These are phyloP conservation scores for Yoshiicerus persimilis DNA, from an alignment of 1,140 invertebrate genomes.

Conservation along the genomic window DNA sequence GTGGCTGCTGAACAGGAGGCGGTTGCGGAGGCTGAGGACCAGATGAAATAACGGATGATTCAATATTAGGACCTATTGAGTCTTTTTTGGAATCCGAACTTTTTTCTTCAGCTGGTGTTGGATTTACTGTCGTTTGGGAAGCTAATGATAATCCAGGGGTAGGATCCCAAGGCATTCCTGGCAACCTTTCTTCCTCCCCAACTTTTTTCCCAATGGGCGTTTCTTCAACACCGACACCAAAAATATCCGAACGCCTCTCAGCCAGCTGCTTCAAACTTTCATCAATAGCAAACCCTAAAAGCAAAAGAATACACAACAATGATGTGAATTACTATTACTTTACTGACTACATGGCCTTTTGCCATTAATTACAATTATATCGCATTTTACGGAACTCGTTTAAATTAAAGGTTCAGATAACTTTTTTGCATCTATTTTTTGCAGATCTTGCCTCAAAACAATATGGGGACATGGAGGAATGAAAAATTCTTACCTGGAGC, in stretches of 20 bases:
- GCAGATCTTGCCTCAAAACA: too few relatives aligned
- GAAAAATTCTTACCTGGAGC: slow-evolving; percentile 64
- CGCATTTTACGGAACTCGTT: too few relatives aligned
- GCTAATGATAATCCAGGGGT: slow-evolving; percentile 13
- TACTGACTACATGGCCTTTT: background rate
- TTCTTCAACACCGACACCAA: slow-evolving; percentile 97
- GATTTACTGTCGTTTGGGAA: slow-evolving; percentile 16
- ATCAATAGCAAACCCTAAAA: slow-evolving; percentile 80
- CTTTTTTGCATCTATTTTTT: too few relatives aligned
- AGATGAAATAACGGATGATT: background rate
- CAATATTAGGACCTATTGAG: slow-evolving; percentile 40
- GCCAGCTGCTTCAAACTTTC: slow-evolving; percentile 93
- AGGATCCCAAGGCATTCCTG: slow-evolving; percentile 56
- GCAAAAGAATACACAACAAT: background rate
- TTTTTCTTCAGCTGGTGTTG: slow-evolving; percentile 12
- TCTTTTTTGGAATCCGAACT: slow-evolving; percentile 42
- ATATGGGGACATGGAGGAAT: background rate
- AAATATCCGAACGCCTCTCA: slow-evolving; percentile 98
- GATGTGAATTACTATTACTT: background rate
- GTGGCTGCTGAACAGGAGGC: slow-evolving; percentile 59
- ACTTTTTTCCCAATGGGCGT: slow-evolving; percentile 99
- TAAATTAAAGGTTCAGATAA: background rate
- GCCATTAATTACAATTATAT: background rate
- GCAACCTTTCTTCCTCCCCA: slow-evolving; percentile 88
- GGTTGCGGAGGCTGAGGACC: slow-evolving; percentile 56